Conservation (phyloP, 2,797 vertebrate genomes). For the Gouania willdenowi region DNA sequence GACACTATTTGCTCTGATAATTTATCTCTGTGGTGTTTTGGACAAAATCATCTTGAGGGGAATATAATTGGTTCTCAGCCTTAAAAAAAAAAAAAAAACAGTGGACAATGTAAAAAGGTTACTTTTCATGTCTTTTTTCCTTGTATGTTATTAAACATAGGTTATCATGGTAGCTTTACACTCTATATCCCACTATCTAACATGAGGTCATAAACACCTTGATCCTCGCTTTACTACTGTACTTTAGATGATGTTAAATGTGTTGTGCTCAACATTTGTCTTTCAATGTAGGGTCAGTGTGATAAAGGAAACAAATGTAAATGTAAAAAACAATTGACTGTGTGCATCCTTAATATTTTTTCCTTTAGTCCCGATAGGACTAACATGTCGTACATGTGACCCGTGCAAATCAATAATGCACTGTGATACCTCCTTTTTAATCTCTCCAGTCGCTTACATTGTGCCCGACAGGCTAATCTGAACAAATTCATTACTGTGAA, state of each 20-base stretch:
- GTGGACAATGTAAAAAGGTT: too few relatives aligned
- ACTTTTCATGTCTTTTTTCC: too few relatives aligned
- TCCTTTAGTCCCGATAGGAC: constrained; percentile 9
- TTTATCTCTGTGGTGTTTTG: too few relatives aligned
- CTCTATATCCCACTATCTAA: too few relatives aligned
- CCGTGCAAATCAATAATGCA: constrained; percentile 59
- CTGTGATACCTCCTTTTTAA: constrained; percentile 58
- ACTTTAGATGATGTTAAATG: constrained; percentile 10
- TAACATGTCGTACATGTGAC: constrained; percentile 46
- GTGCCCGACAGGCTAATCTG: constrained; percentile 57
- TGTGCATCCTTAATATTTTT: constrained; percentile 26
- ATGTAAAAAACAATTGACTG: constrained; percentile 43
- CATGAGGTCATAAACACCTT: not conserved
- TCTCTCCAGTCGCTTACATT: constrained; percentile 58
- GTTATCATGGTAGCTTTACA: too few relatives aligned
- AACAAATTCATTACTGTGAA: constrained; percentile 38
- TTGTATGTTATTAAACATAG: too few relatives aligned
- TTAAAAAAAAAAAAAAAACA: too few relatives aligned
- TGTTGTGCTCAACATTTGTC: not conserved
- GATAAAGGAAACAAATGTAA: not conserved
- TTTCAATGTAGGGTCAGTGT: not conserved
- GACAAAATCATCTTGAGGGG: too few relatives aligned
- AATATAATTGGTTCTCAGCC: too few relatives aligned
- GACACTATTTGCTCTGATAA: too few relatives aligned
- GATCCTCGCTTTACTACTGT: not conserved